A percentile compares a stretch with the other conserved stretches of the same genome.
These are phyloP conservation scores for Melanogrammus aeglefinus DNA, from an alignment of 2,797 vertebrate species.

Conservation along the genomic window DNA sequence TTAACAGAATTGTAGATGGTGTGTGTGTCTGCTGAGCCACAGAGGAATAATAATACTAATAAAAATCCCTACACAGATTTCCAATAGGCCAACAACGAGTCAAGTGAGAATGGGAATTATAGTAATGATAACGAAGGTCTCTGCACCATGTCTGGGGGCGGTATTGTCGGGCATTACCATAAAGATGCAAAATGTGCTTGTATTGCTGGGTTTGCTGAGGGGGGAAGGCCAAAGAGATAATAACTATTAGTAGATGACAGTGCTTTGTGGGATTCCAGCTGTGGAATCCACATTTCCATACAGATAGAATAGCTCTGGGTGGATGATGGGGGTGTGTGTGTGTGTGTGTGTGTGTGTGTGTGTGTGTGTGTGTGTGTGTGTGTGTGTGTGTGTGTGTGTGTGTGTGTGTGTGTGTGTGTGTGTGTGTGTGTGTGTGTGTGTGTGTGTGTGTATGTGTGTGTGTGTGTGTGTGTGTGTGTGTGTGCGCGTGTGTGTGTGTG, in stretches of 20 bases:
- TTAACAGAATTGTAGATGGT: not conserved
- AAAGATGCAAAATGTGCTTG: conserved; percentile 77
- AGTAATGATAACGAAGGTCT: conserved; percentile 79
- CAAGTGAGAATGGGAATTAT: conserved; percentile 80
- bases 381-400: too few relatives aligned
- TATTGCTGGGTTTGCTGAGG: conserved; percentile 72
- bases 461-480: conserved; percentile 68
- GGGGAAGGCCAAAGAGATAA: conserved; percentile 96
- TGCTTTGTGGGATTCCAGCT: conserved; percentile 95
- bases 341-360: conserved; percentile 17
- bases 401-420: conserved; percentile 19
- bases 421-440: conserved; percentile 15
- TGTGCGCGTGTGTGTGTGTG: too few relatives aligned
- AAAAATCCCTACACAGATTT: conserved; percentile 49
- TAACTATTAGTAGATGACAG: conserved; percentile 99
- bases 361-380: conserved; percentile 17
- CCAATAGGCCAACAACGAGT: conserved; percentile 73
- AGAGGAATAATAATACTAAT: conserved; percentile 44
- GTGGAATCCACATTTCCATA: conserved; percentile 97
- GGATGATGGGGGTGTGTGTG: conserved; percentile 86
- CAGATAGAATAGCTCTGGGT: conserved; percentile 99
- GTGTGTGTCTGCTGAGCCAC: conserved; percentile 25
- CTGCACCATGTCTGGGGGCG: conserved; percentile 71
- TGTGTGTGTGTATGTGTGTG: conserved; percentile 84
- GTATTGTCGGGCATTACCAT: conserved; percentile 77